Evolutionary conservation across 2,888 invertebrate species (phyloP), one percentile per base, ranked within the genome.

Genomic region (Hypolimnas misippus): DNA sequence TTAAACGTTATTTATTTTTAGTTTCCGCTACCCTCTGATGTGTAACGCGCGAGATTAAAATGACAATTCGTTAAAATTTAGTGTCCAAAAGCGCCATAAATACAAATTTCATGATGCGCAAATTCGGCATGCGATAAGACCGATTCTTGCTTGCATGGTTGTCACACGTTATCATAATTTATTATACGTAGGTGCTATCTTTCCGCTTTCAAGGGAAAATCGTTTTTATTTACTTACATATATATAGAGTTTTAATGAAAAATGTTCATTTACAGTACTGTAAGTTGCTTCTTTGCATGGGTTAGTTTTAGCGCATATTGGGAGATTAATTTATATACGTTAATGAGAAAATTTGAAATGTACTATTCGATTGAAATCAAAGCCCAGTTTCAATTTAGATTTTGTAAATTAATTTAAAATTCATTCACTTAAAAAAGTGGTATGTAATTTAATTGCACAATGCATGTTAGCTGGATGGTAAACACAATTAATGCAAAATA

Each of bases 91-190:
- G 65, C 65, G 66, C 65, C 67, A 67, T 72, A 70, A 70, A 72
- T 69, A 70, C 64, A 68, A 58, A 68, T 71, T 70, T 70, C 66
- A 68, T 62, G 65, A 66, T 69, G 66, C 62, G 77, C 76, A 75
- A 76, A 78, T 75, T 74, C 73, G 71, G 72, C 71, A 71, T 60
- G 73, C 76, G 86, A 88, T 87, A 86, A 82, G 78, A 75, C 72
- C 66, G 71, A 68, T 68, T 71, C 73, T 74, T 74, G 73, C 70
- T 70, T 68, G 73, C 70, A 67, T 64, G 72, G 76, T 74, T 70
- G 73, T 70, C 76, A 74, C 75, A 61, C 73, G 77, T 72, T 81
- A 78, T 81, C 78, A 74, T 78, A 77, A 82, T 82, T 82, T 83
- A 83, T 80, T n/a, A n/a, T 79, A 76, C 65, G 76, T 77, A 79